phyloP scores from a whole-genome alignment of 2,888 invertebrate species.

The Harpalus rubripes region DNA sequence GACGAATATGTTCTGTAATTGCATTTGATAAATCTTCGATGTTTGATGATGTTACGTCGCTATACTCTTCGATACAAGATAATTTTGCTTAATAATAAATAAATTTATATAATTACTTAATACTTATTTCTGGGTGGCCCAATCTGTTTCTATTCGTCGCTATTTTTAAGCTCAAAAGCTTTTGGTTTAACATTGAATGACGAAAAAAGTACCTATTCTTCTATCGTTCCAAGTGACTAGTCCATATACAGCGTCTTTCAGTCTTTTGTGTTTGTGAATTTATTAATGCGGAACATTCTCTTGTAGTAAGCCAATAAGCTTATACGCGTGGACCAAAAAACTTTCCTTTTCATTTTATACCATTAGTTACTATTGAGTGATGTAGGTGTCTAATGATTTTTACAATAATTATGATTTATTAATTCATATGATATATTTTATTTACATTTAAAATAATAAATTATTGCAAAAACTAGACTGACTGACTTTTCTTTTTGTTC shows the following conservation, averaged over 20 bases:
- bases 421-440: neutral
- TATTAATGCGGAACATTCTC: conserved; percentile 51
- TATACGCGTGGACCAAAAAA: conserved; percentile 15
- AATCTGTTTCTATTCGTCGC: no score
- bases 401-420: neutral
- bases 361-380: conserved; percentile 19
- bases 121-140: no score
- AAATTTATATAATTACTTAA: no score
- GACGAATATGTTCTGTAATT: no score
- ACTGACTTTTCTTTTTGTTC: neutral
- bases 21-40: no score
- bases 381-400: conserved; percentile 1
- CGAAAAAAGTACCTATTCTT: neutral
- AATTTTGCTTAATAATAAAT: no score
- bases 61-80: no score
- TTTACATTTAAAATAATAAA: neutral
- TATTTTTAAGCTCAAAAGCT: no score
- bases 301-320: neutral
- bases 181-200: no score
- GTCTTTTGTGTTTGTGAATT: neutral
- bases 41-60: no score
- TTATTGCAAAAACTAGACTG: neutral
- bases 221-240: neutral
- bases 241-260: neutral
- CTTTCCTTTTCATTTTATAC: conserved; percentile 31